Evolutionary conservation across 2,113 vertebrate species (phyloP).

Genomic region (Rattus rattus): DNA sequence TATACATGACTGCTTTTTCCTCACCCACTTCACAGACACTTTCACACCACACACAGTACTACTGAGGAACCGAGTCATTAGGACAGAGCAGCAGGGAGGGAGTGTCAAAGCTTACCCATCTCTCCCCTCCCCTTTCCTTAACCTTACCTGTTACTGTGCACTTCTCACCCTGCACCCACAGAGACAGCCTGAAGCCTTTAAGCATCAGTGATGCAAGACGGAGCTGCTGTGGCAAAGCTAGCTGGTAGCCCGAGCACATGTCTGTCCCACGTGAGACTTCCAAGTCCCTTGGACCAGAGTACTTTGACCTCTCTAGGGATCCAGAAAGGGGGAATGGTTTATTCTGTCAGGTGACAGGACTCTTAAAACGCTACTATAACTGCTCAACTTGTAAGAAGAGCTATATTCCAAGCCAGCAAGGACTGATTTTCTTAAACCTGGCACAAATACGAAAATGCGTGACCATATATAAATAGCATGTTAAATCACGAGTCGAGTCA

Average conservation of each 20-base stretch:
- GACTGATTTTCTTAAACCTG: not conserved
- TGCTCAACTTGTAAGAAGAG: not conserved
- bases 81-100: not conserved
- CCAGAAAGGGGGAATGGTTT: not conserved
- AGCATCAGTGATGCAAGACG: not conserved
- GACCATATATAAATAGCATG: not conserved
- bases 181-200: not conserved
- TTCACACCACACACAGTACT: not conserved
- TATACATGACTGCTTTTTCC: not conserved
- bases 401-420: not conserved
- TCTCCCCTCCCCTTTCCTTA: not conserved
- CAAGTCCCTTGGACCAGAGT: not conserved
- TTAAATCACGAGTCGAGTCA: not conserved
- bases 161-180: not conserved
- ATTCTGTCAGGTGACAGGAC: not conserved
- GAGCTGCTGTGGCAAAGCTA: not conserved
- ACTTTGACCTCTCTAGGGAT: too few species aligned
- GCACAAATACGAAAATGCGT: not conserved
- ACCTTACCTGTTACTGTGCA: not conserved
- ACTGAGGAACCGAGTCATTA: not conserved
- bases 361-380: not conserved
- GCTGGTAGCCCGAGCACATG: not conserved
- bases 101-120: not conserved
- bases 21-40: too few species aligned
- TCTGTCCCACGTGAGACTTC: not conserved